Evolutionary conservation across 2,113 vertebrate species (phyloP), one percentile per base, ranked within the genome.

Genomic region (Petromus typicus): DNA sequence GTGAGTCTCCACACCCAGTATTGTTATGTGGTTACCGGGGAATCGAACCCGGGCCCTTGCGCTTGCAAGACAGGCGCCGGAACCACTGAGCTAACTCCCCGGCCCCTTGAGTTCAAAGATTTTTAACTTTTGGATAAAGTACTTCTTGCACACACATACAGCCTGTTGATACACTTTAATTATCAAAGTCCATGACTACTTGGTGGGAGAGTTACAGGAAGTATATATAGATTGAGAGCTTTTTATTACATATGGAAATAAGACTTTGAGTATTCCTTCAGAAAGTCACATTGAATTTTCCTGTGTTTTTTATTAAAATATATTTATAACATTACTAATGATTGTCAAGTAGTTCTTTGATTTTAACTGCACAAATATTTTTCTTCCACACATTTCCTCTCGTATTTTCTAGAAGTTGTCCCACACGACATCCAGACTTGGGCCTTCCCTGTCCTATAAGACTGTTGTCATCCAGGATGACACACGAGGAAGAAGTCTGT

Each of bases 111-210:
- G 16, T 14, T 79, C 56, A 61, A 61, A 67, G 54, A 32, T 54
- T 57, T n/a, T 85, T 79, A 90, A 69, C 87, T 86, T 94, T 43
- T 84, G n/a, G 34, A 43, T 94, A 79, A 86, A 56, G 59, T 54
- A 16, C 3, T 83, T 43, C 25, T 54, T 78, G 34, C 67, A 1
- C 20, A 40, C 16, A 75, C 0, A 63, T n/a, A 32, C n/a, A 3
- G 59, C 63, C 27, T 57, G 71, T 78, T 87, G 56, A 43, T 67
- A 25, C 13, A 89, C 90, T 48, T 12, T 83, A 8, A 59, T 59
- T 78, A 59, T 75, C n/a, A 57, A 95, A 73, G 8, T 54, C 27
- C 63, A 3, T 64, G 43, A 76, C 14, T 71, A 66, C 64, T 22
- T 48, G 8, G 30, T 85, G 5, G 37, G 84, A 80, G 12, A 89